Evolutionary conservation across 2,797 vertebrate species (phyloP), one percentile per base, ranked within the genome.

Genomic region (Spheniscus humboldti): DNA sequence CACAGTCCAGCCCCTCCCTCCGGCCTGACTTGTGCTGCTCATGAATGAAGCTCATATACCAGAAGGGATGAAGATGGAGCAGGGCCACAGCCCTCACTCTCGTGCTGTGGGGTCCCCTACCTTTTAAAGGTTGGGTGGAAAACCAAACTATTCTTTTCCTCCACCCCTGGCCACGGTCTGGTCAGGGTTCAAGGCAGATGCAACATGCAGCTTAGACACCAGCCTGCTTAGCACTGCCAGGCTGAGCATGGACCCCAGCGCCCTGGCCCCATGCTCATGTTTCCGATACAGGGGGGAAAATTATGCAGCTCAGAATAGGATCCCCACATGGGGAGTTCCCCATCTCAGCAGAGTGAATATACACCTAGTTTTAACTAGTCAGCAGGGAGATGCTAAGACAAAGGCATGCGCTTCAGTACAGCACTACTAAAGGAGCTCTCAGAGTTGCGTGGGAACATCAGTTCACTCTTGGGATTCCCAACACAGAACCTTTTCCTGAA

Each of bases 321-420:
- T 78, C 62, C 73, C 35, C 41, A 27, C 2, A 4, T 7, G 18
- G 43, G 43, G 39, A 84, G 22, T 6, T 92, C 48, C 92, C 85
- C 64, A 30, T 35, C 71, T 59, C 78, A 78, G 83, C 47, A 52
- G 47, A 73, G 31, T n/a, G 55, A 82, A 43, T 25, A 11, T 37
- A 50, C 84, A 75, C 53, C 83, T 68, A 35, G 24, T 59, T 96
- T 82, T 82, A 79, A 75, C 67, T 48, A 63, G 43, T 59, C 77
- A 86, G 84, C 67, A 63, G 77, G 80, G 86, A 93, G 39, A 69
- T 50, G 60, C 59, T 41, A 55, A 60, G 45, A 67, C 57, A 90
- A 77, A 94, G 71, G 55, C n/a, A 7, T 4, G 28, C 30, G 75
- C 69, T 72, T 93, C 79, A 56, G 43, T 28, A 43, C 43, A 52